Percentiles rank a stretch among this genome's conserved stretches.
Evolutionary conservation across 2,888 invertebrate genomes (phyloP).

Genomic region (Leptura quadrifasciata): DNA sequence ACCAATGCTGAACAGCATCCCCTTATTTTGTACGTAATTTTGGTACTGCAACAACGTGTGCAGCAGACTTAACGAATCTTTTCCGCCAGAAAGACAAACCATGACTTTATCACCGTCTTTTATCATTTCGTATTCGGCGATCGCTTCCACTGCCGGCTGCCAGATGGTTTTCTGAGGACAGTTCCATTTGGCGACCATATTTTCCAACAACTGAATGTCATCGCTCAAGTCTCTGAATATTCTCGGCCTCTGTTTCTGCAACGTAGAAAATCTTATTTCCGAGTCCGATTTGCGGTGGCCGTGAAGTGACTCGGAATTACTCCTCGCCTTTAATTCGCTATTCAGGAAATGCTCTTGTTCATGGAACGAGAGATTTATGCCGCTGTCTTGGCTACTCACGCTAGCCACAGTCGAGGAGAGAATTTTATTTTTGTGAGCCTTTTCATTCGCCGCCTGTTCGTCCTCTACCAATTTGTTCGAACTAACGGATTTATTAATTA

Average conservation of each 20-base stretch:
- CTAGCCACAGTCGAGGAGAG: conserved; percentile 81
- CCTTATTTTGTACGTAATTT: conserved; percentile 84
- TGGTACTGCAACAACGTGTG: conserved; percentile 91
- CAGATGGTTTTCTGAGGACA: conserved; percentile 87
- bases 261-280: conserved; percentile 67
- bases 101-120: conserved; percentile 82
- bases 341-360: conserved; percentile 76
- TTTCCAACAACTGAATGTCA: conserved; percentile 63
- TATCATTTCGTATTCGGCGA: conserved; percentile 90
- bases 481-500: conserved; percentile 76
- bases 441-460: conserved; percentile 69
- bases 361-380: conserved; percentile 84
- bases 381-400: conserved; percentile 86
- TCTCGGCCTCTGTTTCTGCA: conserved; percentile 66
- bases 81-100: conserved; percentile 88
- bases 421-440: conserved; percentile 75
- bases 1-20: conserved; percentile 83
- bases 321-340: conserved; percentile 65
- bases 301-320: conserved; percentile 69
- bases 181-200: conserved; percentile 78
- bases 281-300: conserved; percentile 65
- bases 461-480: conserved; percentile 78
- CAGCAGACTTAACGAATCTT: conserved; percentile 88
- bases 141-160: conserved; percentile 88
- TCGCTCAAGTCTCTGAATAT: conserved; percentile 64